A percentile compares a stretch with the other conserved stretches of the same genome.
phyloP scores from a whole-genome alignment of 2,797 vertebrate genomes.

The Cyprinella venusta region DNA sequence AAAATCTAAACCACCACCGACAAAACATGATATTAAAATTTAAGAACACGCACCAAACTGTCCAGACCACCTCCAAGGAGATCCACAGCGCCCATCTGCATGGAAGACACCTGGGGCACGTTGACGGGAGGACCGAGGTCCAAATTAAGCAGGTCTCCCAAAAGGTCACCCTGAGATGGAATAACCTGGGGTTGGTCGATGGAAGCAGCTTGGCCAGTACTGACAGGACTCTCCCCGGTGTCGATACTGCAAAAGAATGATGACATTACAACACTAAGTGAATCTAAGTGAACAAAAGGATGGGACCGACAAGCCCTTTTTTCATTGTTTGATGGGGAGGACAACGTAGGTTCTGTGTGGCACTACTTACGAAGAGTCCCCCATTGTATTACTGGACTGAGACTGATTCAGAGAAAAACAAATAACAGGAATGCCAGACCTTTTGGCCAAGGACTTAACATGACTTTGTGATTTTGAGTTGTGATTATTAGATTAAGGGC shows the following conservation, averaged over 20 bases:
- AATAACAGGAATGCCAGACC: neutral
- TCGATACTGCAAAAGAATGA: conserved; percentile 81
- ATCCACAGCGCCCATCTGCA: conserved; percentile 98
- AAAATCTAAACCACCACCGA: neutral
- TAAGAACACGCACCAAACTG: conserved; percentile 85
- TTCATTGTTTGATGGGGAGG: conserved; percentile 25
- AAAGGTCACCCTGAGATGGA: conserved; percentile 93
- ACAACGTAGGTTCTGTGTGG: conserved; percentile 26
- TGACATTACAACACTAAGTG: neutral
- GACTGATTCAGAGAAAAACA: conserved; percentile 6
- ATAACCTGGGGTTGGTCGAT: conserved; percentile 94
- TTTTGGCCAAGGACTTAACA: neutral
- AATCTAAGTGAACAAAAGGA: conserved; percentile 11
- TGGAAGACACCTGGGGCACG: conserved; percentile 91
- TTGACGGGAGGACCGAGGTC: conserved; percentile 95
- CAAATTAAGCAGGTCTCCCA: conserved; percentile 95
- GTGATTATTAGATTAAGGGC: neutral
- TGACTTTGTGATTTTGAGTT: conserved; percentile 4
- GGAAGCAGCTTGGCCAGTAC: conserved; percentile 77
- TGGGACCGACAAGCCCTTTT: neutral
- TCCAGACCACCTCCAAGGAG: conserved; percentile 95
- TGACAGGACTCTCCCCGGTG: conserved; percentile 93
- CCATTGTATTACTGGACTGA: conserved; percentile 14
- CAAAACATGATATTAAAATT: neutral
- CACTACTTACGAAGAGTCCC: neutral